These are phyloP conservation scores for Alouatta palliata DNA, from an alignment of 2,113 vertebrate species.

Conservation along the genomic window DNA sequence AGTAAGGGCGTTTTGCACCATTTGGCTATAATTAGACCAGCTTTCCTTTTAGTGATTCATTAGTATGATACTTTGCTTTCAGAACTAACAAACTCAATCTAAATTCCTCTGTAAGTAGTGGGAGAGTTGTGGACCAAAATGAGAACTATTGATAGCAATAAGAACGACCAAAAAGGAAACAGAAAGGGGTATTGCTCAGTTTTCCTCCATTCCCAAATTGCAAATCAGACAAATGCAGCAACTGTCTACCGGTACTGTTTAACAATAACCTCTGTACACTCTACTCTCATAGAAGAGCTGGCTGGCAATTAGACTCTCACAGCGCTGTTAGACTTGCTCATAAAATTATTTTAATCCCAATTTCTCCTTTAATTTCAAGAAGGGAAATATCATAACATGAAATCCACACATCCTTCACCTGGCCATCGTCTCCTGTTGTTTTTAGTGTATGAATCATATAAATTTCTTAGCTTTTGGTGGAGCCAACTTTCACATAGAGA, in stretches of 20 bases:
- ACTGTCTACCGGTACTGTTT: slow-evolving; percentile 29
- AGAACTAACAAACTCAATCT: slow-evolving; percentile 62
- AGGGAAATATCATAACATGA: background rate
- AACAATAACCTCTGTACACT: slow-evolving; percentile 51
- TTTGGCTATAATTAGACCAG: slow-evolving; percentile 70
- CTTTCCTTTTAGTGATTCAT: slow-evolving; percentile 61
- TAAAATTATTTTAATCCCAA: slow-evolving; percentile 20
- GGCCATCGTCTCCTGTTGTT: background rate
- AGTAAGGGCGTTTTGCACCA: slow-evolving; percentile 51
- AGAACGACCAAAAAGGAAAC: slow-evolving; percentile 2
- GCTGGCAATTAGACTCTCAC: background rate
- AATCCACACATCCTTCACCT: background rate
- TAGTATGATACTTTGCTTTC: slow-evolving; percentile 62
- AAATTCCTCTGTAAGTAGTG: background rate
- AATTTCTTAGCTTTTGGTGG: background rate
- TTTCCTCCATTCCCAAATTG: slow-evolving; percentile 1
- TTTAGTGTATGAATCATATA: background rate
- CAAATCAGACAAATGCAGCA: slow-evolving; percentile 42
- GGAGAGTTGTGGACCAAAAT: slow-evolving; percentile 19
- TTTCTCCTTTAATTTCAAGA: slow-evolving; percentile 29
- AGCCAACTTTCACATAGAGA: background rate
- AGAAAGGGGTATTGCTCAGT: slow-evolving; percentile 56
- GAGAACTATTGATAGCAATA: slow-evolving; percentile 63
- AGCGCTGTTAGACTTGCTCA: slow-evolving; percentile 22
- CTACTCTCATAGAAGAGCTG: background rate